Evolutionary conservation across 2,888 invertebrate genomes (phyloP).

Genomic region (Noctua comes): DNA sequence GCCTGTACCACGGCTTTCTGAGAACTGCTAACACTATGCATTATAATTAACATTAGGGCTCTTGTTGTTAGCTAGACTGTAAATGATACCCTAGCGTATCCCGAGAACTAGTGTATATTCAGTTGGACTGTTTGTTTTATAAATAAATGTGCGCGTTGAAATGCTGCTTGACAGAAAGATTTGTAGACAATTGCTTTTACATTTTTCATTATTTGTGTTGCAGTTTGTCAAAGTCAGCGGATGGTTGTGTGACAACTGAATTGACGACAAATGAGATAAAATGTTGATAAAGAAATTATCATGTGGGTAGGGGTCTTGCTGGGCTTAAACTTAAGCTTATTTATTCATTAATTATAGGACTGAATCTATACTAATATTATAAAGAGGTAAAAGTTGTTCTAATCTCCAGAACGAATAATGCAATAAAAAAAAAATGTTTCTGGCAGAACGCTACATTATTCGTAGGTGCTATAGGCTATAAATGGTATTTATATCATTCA

Average conservation of each 20-base stretch:
- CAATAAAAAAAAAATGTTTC: too few species aligned
- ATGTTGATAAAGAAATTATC: not conserved
- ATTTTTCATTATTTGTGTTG: constrained; percentile 41
- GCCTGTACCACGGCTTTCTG: constrained; percentile 69
- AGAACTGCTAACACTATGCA: constrained; percentile 66
- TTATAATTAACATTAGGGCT: constrained; percentile 70
- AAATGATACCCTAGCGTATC: constrained; percentile 57
- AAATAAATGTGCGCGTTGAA: constrained; percentile 51
- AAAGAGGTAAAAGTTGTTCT: too few species aligned
- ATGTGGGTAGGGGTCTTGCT: not conserved
- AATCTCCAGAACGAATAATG: too few species aligned
- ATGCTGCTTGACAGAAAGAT: constrained; percentile 51
- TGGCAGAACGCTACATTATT: too few species aligned
- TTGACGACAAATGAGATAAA: constrained; percentile 21
- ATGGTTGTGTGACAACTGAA: constrained; percentile 16
- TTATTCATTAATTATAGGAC: not conserved
- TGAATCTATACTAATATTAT: too few species aligned
- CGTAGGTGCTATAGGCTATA: too few species aligned
- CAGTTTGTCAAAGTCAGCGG: constrained; percentile 32
- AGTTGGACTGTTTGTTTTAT: constrained; percentile 35
- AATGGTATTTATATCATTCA: too few species aligned
- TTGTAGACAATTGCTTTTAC: constrained; percentile 50
- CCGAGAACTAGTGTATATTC: constrained; percentile 40
- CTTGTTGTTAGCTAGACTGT: constrained; percentile 57
- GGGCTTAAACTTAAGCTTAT: not conserved